Base-by-base conservation (phyloP, 2,888 invertebrate species). In the Sialis fuliginosa region DNA sequence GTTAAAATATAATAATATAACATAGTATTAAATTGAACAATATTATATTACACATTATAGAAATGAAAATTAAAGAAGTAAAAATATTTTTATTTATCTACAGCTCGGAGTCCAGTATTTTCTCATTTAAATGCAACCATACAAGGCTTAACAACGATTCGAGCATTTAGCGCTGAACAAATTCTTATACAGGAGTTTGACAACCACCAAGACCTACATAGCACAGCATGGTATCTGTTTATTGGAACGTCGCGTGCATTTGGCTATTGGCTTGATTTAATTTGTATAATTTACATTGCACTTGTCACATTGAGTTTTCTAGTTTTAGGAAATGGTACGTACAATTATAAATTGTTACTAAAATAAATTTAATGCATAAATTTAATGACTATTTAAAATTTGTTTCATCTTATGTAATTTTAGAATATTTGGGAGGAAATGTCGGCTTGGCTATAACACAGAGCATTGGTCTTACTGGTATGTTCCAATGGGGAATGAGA, bases 81-180 rank as follows among this genome's bases (percentile, higher is more conserved):
- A 22, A 22, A 37, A 39, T 45, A 31, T 8, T 22, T 45, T 37
- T 13, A 9, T n/a, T 30, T 22, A 35, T 22, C 33, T 47, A 33
- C 67, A 89, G 89, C 90, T 52, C 81, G 92, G 49, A 92, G 92
- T 56, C 96, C 96, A 0, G 88, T 97, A n/a, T 96, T 93, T 67
- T 85, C 87, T 2, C 93, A 95, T 60, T 68, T 96, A 56, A 88
- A 82, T 58, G 86, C 92, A 31, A 81, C 90, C 0, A 69, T 97
- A 5, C 84, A 87, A 61, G 96, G 96, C 0, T 70, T 97, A 50
- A 79, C 89, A 0, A 93, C 93, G 0, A 92, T 97, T 43, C 74
- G 96, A 47, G 88, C 93, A 0, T 92, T 88, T 60, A 77, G 78
- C 6, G 88, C 88, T 0, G 83, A 90, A 60, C 72, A 77, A 46